phyloP scores from a whole-genome alignment of 2,888 invertebrate genomes.

The Drosophila ustulata region DNA sequence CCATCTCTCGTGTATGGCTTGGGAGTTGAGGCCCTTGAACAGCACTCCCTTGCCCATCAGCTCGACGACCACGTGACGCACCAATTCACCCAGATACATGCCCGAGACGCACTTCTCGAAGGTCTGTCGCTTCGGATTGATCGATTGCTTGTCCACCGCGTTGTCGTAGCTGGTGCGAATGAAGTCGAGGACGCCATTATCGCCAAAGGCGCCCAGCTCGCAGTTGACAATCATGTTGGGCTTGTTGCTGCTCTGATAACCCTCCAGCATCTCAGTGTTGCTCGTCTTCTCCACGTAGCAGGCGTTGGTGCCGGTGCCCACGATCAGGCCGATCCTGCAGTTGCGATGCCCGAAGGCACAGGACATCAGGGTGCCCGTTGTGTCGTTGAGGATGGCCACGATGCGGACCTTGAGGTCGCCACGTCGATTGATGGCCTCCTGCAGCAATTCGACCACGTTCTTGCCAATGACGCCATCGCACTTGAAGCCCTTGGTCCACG shows the following conservation, averaged over 20 bases:
- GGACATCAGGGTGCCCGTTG: conserved; percentile 96
- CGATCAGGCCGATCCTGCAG: conserved; percentile 89
- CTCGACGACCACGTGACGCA: conserved; percentile 92
- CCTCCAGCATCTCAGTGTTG: conserved; percentile 91
- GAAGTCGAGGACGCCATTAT: conserved; percentile 93
- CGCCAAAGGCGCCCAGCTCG: conserved; percentile 99
- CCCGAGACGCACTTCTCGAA: conserved; percentile 94
- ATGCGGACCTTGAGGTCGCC: conserved; percentile 92
- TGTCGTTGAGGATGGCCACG: conserved; percentile 96
- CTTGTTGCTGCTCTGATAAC: conserved; percentile 68
- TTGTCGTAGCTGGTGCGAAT: conserved; percentile 92
- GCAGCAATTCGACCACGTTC: conserved; percentile 94
- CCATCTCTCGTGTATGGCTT: conserved; percentile 42
- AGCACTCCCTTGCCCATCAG: conserved; percentile 89
- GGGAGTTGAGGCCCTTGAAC: conserved; percentile 51
- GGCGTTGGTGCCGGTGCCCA: conserved; percentile 96
- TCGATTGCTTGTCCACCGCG: conserved; percentile 91
- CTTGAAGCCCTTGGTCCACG: conserved; percentile 98
- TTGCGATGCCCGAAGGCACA: conserved; percentile 92
- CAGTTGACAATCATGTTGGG: conserved; percentile 92
- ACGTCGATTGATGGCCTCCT: conserved; percentile 92
- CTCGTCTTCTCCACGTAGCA: conserved; percentile 93
- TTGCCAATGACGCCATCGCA: conserved; percentile 94
- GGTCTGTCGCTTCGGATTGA: conserved; percentile 93
- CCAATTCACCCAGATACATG: conserved; percentile 98